These are phyloP conservation scores for Drosophila mettleri DNA, from an alignment of 2,888 invertebrate genomes.

Conservation along the genomic window DNA sequence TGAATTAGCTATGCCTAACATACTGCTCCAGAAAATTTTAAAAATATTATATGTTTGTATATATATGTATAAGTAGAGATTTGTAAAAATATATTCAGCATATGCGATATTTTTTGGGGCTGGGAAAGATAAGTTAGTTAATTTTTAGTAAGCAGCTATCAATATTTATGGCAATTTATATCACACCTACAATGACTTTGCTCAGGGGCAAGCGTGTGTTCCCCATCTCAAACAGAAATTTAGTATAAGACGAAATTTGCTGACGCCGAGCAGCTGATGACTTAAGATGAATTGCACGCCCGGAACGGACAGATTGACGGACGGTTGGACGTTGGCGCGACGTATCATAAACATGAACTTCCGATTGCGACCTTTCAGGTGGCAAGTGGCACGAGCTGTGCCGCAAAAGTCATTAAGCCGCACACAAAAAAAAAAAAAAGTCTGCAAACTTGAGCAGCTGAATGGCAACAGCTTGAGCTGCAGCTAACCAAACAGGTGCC, in stretches of 20 bases:
- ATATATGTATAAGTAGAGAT: too few species aligned
- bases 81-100: too few species aligned
- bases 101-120: too few species aligned
- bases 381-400: slow-evolving; percentile 69
- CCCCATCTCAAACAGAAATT: slow-evolving; percentile 7
- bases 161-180: slow-evolving; percentile 1
- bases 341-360: slow-evolving; percentile 73
- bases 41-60: too few species aligned
- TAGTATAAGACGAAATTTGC: slow-evolving; percentile 3
- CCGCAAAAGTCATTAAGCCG: slow-evolving; percentile 45
- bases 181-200: slow-evolving; percentile 8
- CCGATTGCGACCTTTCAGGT: slow-evolving; percentile 67
- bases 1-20: too few species aligned
- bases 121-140: too few species aligned
- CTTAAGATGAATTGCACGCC: slow-evolving; percentile 27
- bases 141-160: background rate
- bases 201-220: slow-evolving; percentile 4
- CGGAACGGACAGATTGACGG: background rate
- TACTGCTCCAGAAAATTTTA: too few species aligned
- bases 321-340: slow-evolving; percentile 29
- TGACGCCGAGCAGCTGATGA: slow-evolving; percentile 50
- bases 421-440: slow-evolving; percentile 4
- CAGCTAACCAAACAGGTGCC: slow-evolving; percentile 63
- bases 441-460: slow-evolving; percentile 61
- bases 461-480: slow-evolving; percentile 63